Conservation (phyloP, 2,888 invertebrate species). For the Parelbella ahira region DNA sequence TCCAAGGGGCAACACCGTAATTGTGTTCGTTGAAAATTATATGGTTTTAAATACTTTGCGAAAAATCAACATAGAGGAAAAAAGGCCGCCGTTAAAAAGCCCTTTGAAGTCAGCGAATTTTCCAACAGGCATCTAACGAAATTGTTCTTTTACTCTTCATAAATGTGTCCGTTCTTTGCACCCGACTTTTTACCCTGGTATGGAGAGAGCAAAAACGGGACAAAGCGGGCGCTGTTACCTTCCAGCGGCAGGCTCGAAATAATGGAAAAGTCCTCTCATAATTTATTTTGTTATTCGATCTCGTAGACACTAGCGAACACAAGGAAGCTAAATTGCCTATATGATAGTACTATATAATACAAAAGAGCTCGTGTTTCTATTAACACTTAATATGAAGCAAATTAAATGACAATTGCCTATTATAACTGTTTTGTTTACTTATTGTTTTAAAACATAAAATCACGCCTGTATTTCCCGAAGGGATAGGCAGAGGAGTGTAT, state of each 20-base stretch:
- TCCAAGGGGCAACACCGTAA: not conserved
- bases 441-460: no score
- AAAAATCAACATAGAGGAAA: slow-evolving; percentile 63
- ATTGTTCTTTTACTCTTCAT: slow-evolving; percentile 74
- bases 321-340: no score
- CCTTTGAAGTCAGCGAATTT: slow-evolving; percentile 73
- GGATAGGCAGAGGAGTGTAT: no score
- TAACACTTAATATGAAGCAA: no score
- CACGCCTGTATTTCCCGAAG: no score
- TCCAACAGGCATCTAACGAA: slow-evolving; percentile 71
- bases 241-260: slow-evolving; percentile 42
- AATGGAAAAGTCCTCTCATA: slow-evolving; percentile 36
- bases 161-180: slow-evolving; percentile 63
- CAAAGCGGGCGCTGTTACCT: slow-evolving; percentile 48
- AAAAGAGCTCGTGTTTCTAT: no score
- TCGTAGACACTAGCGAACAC: no score
- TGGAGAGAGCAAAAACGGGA: slow-evolving; percentile 59
- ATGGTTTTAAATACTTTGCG: slow-evolving; percentile 55
- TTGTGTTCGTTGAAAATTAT: slow-evolving; percentile 28
- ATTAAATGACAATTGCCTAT: no score
- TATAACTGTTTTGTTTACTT: no score
- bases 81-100: slow-evolving; percentile 65
- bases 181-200: slow-evolving; percentile 49
- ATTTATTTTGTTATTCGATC: slow-evolving; percentile 31
- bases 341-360: no score